A percentile compares a stretch with the other conserved stretches of the same genome.
phyloP scores from a whole-genome alignment of 2,888 invertebrate genomes.

The Melikaiella ostensackeni region DNA sequence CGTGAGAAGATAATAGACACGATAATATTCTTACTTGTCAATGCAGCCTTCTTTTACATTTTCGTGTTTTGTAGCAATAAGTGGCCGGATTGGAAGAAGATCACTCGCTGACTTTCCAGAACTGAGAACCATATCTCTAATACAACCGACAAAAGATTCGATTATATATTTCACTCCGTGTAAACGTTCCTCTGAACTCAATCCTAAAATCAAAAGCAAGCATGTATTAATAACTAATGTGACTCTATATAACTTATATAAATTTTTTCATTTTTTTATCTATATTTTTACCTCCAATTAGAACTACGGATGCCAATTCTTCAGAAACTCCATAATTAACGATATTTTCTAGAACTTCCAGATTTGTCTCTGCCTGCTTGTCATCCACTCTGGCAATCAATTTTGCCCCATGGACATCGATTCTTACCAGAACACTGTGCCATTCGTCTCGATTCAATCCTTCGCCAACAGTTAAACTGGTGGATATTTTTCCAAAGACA shows the following conservation, averaged over 20 bases:
- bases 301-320: constrained; percentile 91
- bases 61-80: constrained; percentile 92
- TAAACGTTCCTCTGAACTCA: constrained; percentile 92
- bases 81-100: constrained; percentile 87
- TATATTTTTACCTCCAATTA: constrained; percentile 86
- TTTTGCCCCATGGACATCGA: constrained; percentile 91
- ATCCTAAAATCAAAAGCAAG: constrained; percentile 61
- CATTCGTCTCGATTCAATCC: constrained; percentile 93
- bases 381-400: constrained; percentile 93
- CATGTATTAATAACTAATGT: not conserved
- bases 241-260: not conserved
- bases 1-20: not conserved
- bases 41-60: constrained; percentile 94
- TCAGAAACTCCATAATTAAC: constrained; percentile 92
- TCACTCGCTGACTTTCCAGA: constrained; percentile 92
- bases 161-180: constrained; percentile 95
- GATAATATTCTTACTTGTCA: constrained; percentile 80
- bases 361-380: constrained; percentile 87
- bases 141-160: constrained; percentile 95
- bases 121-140: constrained; percentile 90
- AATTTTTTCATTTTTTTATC: not conserved
- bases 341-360: constrained; percentile 90
- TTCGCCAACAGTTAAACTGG: constrained; percentile 90
- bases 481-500: constrained; percentile 92
- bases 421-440: constrained; percentile 92